phyloP scores from a whole-genome alignment of 37 sponge, comb jelly and placozoan genomes.

The Cliona cf. orientalis region DNA sequence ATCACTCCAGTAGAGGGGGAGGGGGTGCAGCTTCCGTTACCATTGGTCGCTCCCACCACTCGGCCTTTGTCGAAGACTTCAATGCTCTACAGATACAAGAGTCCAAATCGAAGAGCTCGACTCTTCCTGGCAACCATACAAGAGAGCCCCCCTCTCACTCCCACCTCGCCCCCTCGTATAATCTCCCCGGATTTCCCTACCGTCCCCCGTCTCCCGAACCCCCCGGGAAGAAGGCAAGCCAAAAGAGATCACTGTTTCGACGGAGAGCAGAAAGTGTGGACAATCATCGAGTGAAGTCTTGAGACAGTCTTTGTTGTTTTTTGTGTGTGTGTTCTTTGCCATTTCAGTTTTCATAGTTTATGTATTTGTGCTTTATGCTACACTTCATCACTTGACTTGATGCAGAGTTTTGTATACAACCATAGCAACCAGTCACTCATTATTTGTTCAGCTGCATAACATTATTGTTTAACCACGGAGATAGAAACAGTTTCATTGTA shows the following conservation, averaged over 20 bases:
- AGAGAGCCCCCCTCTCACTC: background rate
- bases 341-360: too few relatives aligned
- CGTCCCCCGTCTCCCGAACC: slow-evolving; percentile 8
- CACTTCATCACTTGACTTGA: too few relatives aligned
- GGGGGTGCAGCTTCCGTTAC: background rate
- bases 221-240: background rate
- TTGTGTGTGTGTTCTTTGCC: too few relatives aligned
- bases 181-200: slow-evolving; percentile 17
- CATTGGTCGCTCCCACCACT: background rate
- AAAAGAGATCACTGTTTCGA: slow-evolving; percentile 28
- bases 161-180: background rate
- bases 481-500: too few relatives aligned
- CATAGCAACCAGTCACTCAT: too few relatives aligned
- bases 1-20: background rate
- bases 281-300: too few relatives aligned
- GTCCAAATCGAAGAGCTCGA: background rate
- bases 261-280: slow-evolving; percentile 41
- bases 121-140: background rate
- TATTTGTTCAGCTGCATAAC: too few relatives aligned
- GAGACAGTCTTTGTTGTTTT: too few relatives aligned
- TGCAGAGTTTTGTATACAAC: too few relatives aligned
- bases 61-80: background rate
- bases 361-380: too few relatives aligned
- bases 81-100: background rate
- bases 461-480: too few relatives aligned